Evolutionary conservation across 2,113 vertebrate species (phyloP).

Genomic region (Corvus cornix): DNA sequence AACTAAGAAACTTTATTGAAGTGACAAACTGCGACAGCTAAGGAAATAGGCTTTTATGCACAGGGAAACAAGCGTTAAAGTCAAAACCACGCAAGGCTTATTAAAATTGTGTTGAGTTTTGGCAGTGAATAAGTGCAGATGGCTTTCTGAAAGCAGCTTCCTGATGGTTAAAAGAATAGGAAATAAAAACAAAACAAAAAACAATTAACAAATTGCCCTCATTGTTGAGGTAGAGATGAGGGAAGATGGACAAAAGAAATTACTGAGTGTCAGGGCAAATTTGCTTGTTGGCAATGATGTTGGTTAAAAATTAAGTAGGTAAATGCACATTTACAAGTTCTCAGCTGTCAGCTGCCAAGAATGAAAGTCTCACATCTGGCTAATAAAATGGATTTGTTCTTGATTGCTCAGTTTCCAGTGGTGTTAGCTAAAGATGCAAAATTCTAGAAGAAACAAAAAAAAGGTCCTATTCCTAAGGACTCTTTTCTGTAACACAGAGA

Average conservation of each 20-base stretch:
- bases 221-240: constrained; percentile 5
- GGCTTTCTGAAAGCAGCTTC: constrained; percentile 61
- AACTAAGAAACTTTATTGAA: constrained; percentile 12
- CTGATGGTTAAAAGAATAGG: constrained; percentile 51
- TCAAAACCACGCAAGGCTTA: constrained; percentile 51
- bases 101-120: constrained; percentile 48
- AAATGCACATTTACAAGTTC: constrained; percentile 43
- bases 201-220: constrained; percentile 14
- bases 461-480: neutral
- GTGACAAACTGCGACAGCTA: constrained; percentile 25
- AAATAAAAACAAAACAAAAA: constrained; percentile 47
- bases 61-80: constrained; percentile 41
- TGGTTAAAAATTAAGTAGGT: constrained; percentile 36
- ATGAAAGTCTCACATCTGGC: constrained; percentile 39
- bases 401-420: neutral
- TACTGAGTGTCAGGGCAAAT: constrained; percentile 19
- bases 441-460: neutral
- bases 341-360: constrained; percentile 46
- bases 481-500: neutral
- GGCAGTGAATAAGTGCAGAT: constrained; percentile 53
- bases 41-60: constrained; percentile 37
- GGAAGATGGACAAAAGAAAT: constrained; percentile 31
- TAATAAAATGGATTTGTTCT: constrained; percentile 48
- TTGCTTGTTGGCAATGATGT: neutral
- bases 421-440: neutral